Evolutionary conservation across 2,113 vertebrate genomes (phyloP), one percentile per base, ranked within the genome.

Genomic region (Hypocryptadius cinnamomeus): DNA sequence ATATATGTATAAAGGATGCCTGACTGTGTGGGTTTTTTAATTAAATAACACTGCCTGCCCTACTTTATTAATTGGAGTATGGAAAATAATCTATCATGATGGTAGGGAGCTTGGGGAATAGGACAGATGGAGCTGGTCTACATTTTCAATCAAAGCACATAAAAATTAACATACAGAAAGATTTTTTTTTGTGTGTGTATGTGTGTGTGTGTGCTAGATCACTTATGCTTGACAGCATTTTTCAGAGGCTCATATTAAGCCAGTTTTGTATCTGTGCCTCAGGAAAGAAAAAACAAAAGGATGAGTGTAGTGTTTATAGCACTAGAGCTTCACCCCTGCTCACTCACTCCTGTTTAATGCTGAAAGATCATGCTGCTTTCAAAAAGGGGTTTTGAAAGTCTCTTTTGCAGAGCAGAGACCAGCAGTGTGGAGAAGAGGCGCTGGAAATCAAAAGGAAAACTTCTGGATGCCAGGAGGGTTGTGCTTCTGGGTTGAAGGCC

Each of bases 41-140:
- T 97, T 96, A 96, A 95, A 95, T 90, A 96, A 91, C 70, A 90
- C 85, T 90, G 91, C 85, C 66, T 95, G 94, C 66, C 94, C 95
- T 96, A 95, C 83, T 96, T 97, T 90, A 96, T 96, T 95, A 96
- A 95, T 68, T 96, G 92, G 78, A 94, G 59, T 82, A 79, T 59
- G 78, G 80, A 89, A 96, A 95, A 92, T 93, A 94, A 95, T 90
- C 90, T 95, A 87, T 92, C 92, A 85, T 65, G 64, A 83, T 45
- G 83, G 90, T 84, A 70, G 92, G 51, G 90, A 94, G 95, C 85
- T 93, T 93, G 66, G 91, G 92, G 85, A 97, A 94, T 89, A 94
- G 83, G 94, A 95, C 90, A 94, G 96, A 93, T 94, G 92, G 90
- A 92, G 79, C 73, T 79, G 73, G 73, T 86, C 85, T 77, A 84